Evolutionary conservation across 2,888 invertebrate genomes (phyloP).

Genomic region (Dicyrtoma fusca): DNA sequence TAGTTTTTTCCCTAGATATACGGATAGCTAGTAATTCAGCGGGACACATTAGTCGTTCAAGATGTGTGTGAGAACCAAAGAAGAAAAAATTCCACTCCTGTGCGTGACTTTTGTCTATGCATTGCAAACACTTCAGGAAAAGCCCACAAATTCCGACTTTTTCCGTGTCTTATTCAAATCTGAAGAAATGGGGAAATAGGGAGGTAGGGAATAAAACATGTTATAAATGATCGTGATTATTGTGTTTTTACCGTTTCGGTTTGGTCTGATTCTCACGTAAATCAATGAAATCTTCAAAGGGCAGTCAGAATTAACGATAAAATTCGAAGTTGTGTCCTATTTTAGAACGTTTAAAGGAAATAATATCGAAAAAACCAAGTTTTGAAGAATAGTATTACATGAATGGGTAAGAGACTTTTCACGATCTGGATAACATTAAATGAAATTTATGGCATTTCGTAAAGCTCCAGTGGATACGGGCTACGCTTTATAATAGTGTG

Average conservation of each 20-base stretch:
- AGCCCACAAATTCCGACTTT: constrained; percentile 1
- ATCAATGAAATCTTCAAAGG: constrained; percentile 11
- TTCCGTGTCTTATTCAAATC: neutral
- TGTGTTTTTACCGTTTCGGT: neutral
- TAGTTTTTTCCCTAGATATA: neutral
- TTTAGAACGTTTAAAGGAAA: neutral
- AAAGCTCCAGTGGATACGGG: too few relatives aligned
- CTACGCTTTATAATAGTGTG: too few relatives aligned
- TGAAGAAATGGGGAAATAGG: neutral
- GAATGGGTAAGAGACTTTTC: too few relatives aligned
- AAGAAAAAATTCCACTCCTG: neutral
- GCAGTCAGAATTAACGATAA: neutral
- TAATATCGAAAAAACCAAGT: too few relatives aligned
- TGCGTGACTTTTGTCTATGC: constrained; percentile 8
- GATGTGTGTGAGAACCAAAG: neutral
- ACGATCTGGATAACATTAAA: too few relatives aligned
- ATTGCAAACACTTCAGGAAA: neutral
- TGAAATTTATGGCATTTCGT: too few relatives aligned
- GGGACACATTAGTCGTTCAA: neutral
- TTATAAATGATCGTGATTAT: neutral
- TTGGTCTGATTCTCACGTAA: constrained; percentile 3
- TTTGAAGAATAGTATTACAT: too few relatives aligned
- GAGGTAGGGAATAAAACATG: neutral
- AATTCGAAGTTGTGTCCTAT: neutral
- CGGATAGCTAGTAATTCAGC: too few relatives aligned